Conservation (phyloP, 2,888 invertebrate genomes). For the Caenorhabditis angaria region DNA sequence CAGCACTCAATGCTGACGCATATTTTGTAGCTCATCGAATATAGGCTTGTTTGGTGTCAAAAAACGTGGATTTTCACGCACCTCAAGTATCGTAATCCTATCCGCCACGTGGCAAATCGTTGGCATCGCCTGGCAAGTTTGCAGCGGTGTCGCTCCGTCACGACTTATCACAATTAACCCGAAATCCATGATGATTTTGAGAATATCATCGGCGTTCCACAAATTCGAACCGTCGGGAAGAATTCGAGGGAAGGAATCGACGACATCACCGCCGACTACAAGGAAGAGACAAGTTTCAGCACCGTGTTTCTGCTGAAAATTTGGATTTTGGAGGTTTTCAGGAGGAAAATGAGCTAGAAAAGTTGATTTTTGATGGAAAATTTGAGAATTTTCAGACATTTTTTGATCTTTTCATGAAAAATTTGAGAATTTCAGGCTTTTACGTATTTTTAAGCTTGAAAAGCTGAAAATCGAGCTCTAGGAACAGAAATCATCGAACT, state of each 20-base stretch:
- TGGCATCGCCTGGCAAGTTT: conserved; percentile 13
- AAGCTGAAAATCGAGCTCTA: no score
- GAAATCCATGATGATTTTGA: conserved; percentile 53
- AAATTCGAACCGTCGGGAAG: conserved; percentile 54
- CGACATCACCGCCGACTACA: conserved; percentile 65
- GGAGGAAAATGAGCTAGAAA: background rate
- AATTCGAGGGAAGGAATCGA: conserved; percentile 62
- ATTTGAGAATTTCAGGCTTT: no score
- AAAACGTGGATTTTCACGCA: no score
- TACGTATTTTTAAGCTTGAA: no score
- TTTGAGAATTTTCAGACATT: no score
- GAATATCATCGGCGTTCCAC: conserved; percentile 57
- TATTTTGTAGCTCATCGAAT: no score
- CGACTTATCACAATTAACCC: conserved; percentile 61
- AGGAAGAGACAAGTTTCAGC: conserved; percentile 49
- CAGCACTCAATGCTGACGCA: no score
- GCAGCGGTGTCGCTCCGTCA: conserved; percentile 41
- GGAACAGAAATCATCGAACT: no score
- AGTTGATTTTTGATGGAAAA: no score
- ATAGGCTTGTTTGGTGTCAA: no score
- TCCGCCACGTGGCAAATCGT: background rate
- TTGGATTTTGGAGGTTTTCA: background rate
- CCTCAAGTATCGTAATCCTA: conserved; percentile 12
- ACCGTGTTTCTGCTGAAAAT: conserved; percentile 28
- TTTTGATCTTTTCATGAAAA: no score